Evolutionary conservation across 2,113 vertebrate genomes (phyloP), one percentile per base, ranked within the genome.

Genomic region (Stigmatopora nigra): DNA sequence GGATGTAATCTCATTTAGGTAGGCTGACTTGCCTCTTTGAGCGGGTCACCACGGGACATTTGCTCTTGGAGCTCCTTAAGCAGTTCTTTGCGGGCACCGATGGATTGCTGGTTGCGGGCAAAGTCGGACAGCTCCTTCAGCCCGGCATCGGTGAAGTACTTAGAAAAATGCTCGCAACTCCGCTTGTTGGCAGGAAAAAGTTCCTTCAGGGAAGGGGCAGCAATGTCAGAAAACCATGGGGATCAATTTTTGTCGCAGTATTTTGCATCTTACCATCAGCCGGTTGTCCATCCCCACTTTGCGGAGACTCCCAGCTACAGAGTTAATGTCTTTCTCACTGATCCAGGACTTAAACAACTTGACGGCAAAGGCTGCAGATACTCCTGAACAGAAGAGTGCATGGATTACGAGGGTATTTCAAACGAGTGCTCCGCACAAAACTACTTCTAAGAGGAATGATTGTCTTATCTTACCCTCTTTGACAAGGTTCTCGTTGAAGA

Each of bases 271-370:
- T 78, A 98, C 97, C 96, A 98, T 97, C 81, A 99, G 89, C 78
- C 97, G 92, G 86, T 97, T 99, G 82, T 99, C 96, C 97, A 99
- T 99, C 82, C 94, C 93, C 35, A 98, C 95, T 92, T 97, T 99
- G 62, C 96, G 93, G 81, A 99, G 94, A 74, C 91, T 94, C 75
- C 65, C 92, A 72, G 96, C 94, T 44, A 99, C 95, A 16, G 95
- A 96, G 82, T 98, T 97, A 81, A 99, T 99, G 84, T 99, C 97
- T 82, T 94, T 99, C 85, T 99, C 95, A 45, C 95, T 93, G 86
- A 99, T 98, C 97, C 97, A 99, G 0, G 97, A 94, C 84, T 98
- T 98, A 87, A 99, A 99, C 70, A 99, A 92, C 83, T 99, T 99
- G 76, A 98, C 97, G 73, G 97, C 95, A 79, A 99, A 99, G 80